These are phyloP conservation scores for Cherax quadricarinatus DNA, from an alignment of 1,140 invertebrate species.

Conservation along the genomic window DNA sequence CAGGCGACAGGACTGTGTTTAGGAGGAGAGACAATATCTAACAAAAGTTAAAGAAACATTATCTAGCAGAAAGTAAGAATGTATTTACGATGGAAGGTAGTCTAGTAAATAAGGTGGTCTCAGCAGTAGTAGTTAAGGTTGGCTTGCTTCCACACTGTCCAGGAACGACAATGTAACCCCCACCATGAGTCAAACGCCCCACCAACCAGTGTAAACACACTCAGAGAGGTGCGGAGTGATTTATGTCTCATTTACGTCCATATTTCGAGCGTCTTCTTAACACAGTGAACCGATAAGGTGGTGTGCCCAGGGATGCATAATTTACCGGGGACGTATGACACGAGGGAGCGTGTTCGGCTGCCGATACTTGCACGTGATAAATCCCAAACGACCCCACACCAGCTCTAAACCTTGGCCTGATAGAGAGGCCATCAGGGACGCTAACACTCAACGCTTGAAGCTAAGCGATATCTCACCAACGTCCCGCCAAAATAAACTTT, in stretches of 20 bases:
- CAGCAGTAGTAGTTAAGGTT: no score
- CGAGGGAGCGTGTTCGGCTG: background rate
- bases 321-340: background rate
- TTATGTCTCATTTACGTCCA: constrained; percentile 4
- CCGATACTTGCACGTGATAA: background rate
- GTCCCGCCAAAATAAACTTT: no score
- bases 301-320: background rate
- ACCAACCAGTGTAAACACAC: background rate
- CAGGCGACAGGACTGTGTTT: no score
- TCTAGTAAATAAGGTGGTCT: no score
- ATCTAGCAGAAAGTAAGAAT: no score
- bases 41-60: no score
- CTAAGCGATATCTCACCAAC: no score
- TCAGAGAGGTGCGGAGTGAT: background rate
- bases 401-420: background rate
- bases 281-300: background rate
- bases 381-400: background rate
- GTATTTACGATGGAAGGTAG: no score
- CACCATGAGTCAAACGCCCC: background rate
- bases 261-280: background rate
- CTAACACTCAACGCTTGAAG: no score
- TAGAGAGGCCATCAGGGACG: background rate
- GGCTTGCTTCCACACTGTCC: no score
- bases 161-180: background rate
- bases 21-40: no score